Evolutionary conservation across 1,140 invertebrate species (phyloP).

Genomic region (Idris sp.): DNA sequence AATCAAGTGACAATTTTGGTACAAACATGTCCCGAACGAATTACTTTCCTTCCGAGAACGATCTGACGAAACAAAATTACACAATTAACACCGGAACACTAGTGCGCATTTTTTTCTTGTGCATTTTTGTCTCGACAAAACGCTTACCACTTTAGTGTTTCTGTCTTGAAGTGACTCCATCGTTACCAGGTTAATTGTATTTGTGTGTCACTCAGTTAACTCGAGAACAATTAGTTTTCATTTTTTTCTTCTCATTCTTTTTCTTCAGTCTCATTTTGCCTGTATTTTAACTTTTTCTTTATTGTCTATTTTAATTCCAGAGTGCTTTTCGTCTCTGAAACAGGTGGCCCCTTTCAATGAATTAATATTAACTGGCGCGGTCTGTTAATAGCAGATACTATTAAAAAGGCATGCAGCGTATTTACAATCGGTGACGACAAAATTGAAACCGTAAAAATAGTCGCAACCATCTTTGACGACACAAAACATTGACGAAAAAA

Average conservation of each 20-base stretch:
- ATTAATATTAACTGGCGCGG: conserved; percentile 21
- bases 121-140: conserved; percentile 33
- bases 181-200: conserved; percentile 44
- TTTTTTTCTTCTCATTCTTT: conserved; percentile 14
- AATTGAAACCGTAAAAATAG: conserved; percentile 3
- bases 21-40: conserved; percentile 9
- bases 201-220: conserved; percentile 43
- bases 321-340: conserved; percentile 5
- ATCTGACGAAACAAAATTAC: conserved; percentile 33
- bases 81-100: conserved; percentile 25
- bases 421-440: neutral
- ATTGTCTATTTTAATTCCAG: conserved; percentile 21
- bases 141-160: conserved; percentile 33
- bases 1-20: too few species aligned
- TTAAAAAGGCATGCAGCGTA: neutral
- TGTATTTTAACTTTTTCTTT: conserved; percentile 10
- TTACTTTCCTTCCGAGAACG: conserved; percentile 13
- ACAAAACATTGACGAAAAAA: too few species aligned
- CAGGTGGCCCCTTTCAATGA: conserved; percentile 24
- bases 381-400: neutral
- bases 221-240: conserved; percentile 38
- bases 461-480: neutral
- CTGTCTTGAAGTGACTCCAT: conserved; percentile 31
- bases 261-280: conserved; percentile 4
- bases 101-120: conserved; percentile 17